Evolutionary conservation across 1,140 invertebrate genomes (phyloP).

Genomic region (Drosophila dunni): DNA sequence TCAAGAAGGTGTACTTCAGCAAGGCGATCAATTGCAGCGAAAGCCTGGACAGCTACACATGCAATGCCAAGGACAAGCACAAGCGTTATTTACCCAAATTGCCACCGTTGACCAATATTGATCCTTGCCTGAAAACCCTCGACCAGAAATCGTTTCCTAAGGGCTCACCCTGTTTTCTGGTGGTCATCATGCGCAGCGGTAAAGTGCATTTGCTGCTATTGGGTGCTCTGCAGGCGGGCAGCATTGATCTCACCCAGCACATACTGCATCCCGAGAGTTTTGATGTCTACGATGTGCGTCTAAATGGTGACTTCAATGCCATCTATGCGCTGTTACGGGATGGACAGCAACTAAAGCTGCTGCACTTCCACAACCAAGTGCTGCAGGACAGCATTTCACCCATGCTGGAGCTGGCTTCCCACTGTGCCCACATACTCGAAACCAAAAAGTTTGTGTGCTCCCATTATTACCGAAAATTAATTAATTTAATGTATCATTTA

Average conservation of each 20-base stretch:
- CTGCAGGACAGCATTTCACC: constrained; percentile 88
- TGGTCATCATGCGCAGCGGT: constrained; percentile 91
- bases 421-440: constrained; percentile 89
- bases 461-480: neutral
- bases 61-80: constrained; percentile 71
- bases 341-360: constrained; percentile 85
- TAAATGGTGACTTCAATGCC: constrained; percentile 87
- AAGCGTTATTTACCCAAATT: constrained; percentile 61
- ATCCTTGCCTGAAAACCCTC: constrained; percentile 67
- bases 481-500: neutral
- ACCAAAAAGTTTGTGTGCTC: constrained; percentile 85
- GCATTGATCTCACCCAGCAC: constrained; percentile 87
- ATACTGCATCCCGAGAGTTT: constrained; percentile 86
- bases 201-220: constrained; percentile 91
- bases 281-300: constrained; percentile 87
- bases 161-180: constrained; percentile 90
- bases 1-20: constrained; percentile 86
- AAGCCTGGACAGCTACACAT: constrained; percentile 60
- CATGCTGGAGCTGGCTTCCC: constrained; percentile 89
- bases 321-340: constrained; percentile 86
- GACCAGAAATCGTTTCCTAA: constrained; percentile 89
- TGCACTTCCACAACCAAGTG: constrained; percentile 88
- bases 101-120: constrained; percentile 68
- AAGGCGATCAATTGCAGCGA: constrained; percentile 73
- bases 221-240: constrained; percentile 92